These are phyloP conservation scores for Aldrovandia affinis DNA, from an alignment of 2,797 vertebrate species.

Conservation along the genomic window DNA sequence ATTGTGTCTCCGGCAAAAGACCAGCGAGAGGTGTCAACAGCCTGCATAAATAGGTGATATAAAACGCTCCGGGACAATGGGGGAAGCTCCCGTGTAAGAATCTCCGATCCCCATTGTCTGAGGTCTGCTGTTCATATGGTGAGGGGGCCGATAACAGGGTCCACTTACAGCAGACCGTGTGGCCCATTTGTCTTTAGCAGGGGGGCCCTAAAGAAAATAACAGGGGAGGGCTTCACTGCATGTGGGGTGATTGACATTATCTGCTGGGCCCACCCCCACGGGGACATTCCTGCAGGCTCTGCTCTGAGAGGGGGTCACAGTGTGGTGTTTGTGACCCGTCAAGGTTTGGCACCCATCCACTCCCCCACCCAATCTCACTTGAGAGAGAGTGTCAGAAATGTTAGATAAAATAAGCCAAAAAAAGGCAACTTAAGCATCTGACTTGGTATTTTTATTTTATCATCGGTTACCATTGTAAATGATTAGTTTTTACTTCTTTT, in stretches of 20 bases:
- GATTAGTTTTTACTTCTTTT: not conserved
- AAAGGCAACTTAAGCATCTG: too few relatives aligned
- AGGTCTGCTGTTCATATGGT: conserved; percentile 70
- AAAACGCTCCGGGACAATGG: conserved; percentile 62
- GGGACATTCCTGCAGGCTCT: conserved; percentile 66
- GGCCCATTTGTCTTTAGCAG: conserved; percentile 78
- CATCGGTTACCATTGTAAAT: not conserved
- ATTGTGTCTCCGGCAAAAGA: conserved; percentile 71
- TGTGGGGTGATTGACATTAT: conserved; percentile 80
- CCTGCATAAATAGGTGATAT: conserved; percentile 69
- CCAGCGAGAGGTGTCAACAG: conserved; percentile 74
- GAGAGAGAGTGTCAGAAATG: not conserved
- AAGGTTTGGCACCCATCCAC: conserved; percentile 21
- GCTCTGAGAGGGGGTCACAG: conserved; percentile 47
- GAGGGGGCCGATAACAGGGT: conserved; percentile 78
- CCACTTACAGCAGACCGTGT: conserved; percentile 76
- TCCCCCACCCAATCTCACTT: not conserved
- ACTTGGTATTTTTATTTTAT: too few relatives aligned
- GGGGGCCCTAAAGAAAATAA: conserved; percentile 75
- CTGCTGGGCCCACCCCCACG: conserved; percentile 65
- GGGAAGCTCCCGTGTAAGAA: conserved; percentile 47
- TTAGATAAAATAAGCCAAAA: not conserved
- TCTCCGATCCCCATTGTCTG: conserved; percentile 70
- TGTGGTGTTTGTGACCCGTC: not conserved
- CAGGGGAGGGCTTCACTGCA: conserved; percentile 68